Evolutionary conservation across 1,140 invertebrate genomes (phyloP), one percentile per base, ranked within the genome.

Genomic region (Thaumatotibia leucotreta): DNA sequence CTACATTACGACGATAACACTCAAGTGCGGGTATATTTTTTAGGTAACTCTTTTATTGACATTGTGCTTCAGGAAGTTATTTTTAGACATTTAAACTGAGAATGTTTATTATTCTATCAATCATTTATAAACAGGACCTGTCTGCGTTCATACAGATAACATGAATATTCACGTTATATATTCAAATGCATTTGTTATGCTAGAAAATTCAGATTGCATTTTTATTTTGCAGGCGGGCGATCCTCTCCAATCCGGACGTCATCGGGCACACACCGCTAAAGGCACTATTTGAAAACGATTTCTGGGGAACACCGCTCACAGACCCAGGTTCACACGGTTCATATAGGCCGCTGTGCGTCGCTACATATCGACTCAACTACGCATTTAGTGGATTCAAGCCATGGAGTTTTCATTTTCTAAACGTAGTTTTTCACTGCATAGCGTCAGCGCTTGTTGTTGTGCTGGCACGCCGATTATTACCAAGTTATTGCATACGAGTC

Each of bases 321-420:
- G 96, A 97, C 83, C 93, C 93, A 69, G 96, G 96, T 22, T 97
- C 97, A 0, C 97, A 98, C 92, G 98, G 98, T 88, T 98, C 97
- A 11, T 99, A 98, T 86, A 93, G 97, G 65, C 97, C 97, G 23
- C 92, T 98, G 72, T 97, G 96, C 81, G 97, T 98, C 67, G 93
- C 98, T 67, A 97, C 97, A 77, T 99, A 98, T 91, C 95, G 97
- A 81, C 95, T 96, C 80, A 98, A 98, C 92, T 97, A 98, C 91
- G 83, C 95, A 58, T 91, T 98, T 52, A 96, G 97, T 80, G 97
- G 96, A 72, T 93, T 97, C 77, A 95, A 96, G 79, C 97, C 97
- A 24, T 95, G 96, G 93, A 97, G 97, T 64, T 99, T 98, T 91
- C 97, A 99, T 91, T 88, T 98, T 67, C 94, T 97, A 67, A 98